A percentile compares a stretch with the other conserved stretches of the same genome.
Conservation (phyloP, 2,113 vertebrate genomes). For the Thinocorus orbignyianus region DNA sequence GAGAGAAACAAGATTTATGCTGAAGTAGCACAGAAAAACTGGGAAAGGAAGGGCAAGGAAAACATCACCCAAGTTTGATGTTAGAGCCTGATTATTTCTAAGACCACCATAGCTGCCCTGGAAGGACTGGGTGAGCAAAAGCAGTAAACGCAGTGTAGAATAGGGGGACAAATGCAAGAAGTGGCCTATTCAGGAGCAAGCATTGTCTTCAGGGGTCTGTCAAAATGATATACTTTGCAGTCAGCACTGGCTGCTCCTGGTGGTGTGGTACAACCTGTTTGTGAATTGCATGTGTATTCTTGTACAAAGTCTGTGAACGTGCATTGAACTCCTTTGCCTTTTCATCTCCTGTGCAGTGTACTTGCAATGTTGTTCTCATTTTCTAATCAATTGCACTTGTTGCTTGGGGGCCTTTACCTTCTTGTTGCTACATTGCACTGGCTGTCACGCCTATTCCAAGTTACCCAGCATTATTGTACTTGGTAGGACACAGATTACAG, state of each 20-base stretch:
- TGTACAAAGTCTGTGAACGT: constrained; percentile 37
- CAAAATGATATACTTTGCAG: neutral
- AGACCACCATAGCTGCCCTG: neutral
- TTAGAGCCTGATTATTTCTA: neutral
- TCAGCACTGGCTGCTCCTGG: neutral
- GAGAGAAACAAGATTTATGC: neutral
- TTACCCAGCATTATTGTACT: neutral
- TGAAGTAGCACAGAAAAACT: neutral
- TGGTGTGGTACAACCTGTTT: constrained; percentile 30
- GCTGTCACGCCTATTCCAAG: neutral
- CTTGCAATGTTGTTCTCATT: constrained; percentile 14
- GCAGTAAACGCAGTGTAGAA: neutral
- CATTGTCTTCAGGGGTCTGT: neutral
- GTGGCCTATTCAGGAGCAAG: neutral
- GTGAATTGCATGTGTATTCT: constrained; percentile 36
- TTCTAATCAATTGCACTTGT: constrained; percentile 33
- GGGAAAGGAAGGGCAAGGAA: neutral
- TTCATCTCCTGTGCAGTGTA: constrained; percentile 4
- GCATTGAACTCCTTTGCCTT: constrained; percentile 37
- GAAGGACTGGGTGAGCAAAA: neutral
- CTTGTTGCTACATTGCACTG: neutral
- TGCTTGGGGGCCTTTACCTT: constrained; percentile 11
- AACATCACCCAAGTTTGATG: neutral
- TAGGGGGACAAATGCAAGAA: neutral
- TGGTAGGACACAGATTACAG: neutral